phyloP scores from a whole-genome alignment of 2,797 vertebrate genomes.

The Diglossa cyanea region DNA sequence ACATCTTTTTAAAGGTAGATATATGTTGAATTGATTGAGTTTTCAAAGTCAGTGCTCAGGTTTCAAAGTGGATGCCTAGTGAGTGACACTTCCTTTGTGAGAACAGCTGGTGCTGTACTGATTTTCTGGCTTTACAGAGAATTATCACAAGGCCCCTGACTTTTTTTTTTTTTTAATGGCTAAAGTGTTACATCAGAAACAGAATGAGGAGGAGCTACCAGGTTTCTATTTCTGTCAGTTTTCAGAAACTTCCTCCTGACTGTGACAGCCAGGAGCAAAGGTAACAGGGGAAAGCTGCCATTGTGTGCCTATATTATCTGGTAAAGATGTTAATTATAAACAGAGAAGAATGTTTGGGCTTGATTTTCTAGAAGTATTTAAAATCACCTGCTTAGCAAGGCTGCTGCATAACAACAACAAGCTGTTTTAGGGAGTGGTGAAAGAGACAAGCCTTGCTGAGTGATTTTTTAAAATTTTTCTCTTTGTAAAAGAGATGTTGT shows the following conservation, averaged over 20 bases:
- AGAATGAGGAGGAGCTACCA: neutral
- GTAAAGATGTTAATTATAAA: neutral
- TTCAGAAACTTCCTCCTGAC: neutral
- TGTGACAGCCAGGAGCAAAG: neutral
- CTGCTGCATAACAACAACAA: neutral
- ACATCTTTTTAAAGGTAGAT: neutral
- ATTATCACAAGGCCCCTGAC: neutral
- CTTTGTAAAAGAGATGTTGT: neutral
- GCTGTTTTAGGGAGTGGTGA: neutral
- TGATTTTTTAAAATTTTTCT: neutral
- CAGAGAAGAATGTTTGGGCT: neutral
- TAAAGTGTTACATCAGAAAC: neutral
- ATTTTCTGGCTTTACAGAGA: neutral
- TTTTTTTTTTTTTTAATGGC: neutral
- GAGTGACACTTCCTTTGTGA: neutral
- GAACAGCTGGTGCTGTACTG: neutral
- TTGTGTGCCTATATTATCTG: neutral
- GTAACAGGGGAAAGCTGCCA: neutral
- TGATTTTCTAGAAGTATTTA: neutral
- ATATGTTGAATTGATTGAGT: neutral
- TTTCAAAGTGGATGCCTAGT: neutral
- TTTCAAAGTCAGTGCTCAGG: neutral
- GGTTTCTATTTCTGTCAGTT: neutral
- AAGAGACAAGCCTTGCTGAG: neutral
- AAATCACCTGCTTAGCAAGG: neutral